Base-by-base conservation (phyloP, 2,888 invertebrate species). In the Chloroclystis v-ata region DNA sequence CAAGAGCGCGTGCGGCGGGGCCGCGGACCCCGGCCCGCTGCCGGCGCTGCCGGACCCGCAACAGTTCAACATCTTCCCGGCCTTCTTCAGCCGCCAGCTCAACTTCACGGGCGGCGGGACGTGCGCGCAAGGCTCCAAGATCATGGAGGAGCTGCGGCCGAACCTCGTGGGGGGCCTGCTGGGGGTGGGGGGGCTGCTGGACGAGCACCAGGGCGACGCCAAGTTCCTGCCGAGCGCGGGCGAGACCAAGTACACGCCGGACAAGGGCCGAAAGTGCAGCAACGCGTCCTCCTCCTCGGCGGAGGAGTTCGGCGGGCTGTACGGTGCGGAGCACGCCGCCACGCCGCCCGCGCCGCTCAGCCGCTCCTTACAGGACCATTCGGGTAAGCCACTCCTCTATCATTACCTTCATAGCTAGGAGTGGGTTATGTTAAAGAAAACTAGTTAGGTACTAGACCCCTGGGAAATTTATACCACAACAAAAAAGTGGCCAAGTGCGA, bases 1-100 rank as follows among this genome's bases (percentile, higher is more conserved):
- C 93, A 94, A 93, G 90, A 91, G 92, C 87, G 91, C 92, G 90
- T 93, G 87, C 87, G 89, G 82, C 89, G 86, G 85, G 85, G 89
- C 88, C 84, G 75, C 67, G 32, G 85, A 84, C 78, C 82, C 82
- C 82, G 85, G 81, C 83, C 83, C 85, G 67, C 91, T 89, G 66
- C 84, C 89, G 71, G 89, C 87, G 67, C 89, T 90, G 67, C 90
- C 89, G 62, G 90, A 91, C 64, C 92, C 92, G 57, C 94, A 95
- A 76, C 95, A 95, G 88, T 95, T 95, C 89, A 95, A 95, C 89
- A 96, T 96, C 71, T 95, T 96, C 83, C 95, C 95, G 67, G 95
- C 95, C 52, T 95, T 95, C 76, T 96, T 96, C 82, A 95, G 95
- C 89, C 90, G 95, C 56, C 95, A 96, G 83, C 90, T 96, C 63